Evolutionary conservation across 1,140 invertebrate genomes (phyloP).

Genomic region (Protaetia brevitarsis): DNA sequence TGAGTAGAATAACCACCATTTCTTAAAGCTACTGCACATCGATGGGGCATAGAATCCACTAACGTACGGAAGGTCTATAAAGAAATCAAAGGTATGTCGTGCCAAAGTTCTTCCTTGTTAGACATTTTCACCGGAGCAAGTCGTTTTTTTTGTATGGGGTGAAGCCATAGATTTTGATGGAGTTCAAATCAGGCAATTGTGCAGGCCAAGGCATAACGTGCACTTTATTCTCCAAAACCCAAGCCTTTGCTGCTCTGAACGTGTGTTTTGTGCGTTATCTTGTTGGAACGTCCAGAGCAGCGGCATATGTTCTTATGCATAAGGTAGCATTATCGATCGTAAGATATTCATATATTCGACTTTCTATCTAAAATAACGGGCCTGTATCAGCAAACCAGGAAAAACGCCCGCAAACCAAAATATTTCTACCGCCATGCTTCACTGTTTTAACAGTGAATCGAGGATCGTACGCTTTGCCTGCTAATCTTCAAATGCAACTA

Average conservation of each 20-base stretch:
- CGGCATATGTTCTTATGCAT: too few species aligned
- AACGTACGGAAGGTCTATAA: neutral
- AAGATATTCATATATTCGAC: too few species aligned
- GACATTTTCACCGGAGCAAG: too few species aligned
- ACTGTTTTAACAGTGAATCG: neutral
- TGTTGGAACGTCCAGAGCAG: neutral
- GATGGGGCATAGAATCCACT: neutral
- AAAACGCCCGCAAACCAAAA: too few species aligned
- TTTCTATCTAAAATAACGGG: neutral
- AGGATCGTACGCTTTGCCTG: too few species aligned
- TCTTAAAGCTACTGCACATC: neutral
- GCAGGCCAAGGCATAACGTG: neutral
- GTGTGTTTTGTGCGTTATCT: too few species aligned
- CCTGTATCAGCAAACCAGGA: neutral
- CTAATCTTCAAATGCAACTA: too few species aligned
- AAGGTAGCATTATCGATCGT: neutral
- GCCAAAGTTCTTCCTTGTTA: too few species aligned
- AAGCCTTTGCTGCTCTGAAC: too few species aligned
- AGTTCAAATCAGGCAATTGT: too few species aligned
- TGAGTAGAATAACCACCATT: neutral
- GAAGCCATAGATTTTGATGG: too few species aligned
- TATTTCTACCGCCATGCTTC: slow-evolving; percentile 27
- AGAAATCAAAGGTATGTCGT: neutral
- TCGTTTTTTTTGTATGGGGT: too few species aligned
- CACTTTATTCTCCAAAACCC: neutral